Conservation (phyloP, 37 sponge, comb jelly and placozoan genomes). For the Bolinopsis microptera region DNA sequence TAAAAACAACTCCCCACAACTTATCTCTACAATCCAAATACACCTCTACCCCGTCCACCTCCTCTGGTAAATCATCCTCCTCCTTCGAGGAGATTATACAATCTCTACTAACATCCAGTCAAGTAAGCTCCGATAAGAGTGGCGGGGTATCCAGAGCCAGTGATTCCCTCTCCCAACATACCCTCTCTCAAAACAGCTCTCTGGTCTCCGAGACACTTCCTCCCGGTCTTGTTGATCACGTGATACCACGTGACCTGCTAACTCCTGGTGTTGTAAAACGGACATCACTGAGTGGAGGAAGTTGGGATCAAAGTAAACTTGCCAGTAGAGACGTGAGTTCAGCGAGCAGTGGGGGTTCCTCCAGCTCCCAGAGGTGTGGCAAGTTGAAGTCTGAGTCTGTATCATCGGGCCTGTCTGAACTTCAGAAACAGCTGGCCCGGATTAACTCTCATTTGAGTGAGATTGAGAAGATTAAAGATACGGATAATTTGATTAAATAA, state of each 20-base stretch:
- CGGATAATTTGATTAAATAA: background rate
- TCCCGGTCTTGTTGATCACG: background rate
- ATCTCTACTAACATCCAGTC: background rate
- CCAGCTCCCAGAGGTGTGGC: background rate
- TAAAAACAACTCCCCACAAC: background rate
- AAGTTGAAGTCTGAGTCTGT: background rate
- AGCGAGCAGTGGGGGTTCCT: background rate
- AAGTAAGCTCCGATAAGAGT: background rate
- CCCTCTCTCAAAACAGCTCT: background rate
- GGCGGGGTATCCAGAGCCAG: background rate
- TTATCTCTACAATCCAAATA: background rate
- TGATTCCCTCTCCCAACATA: conserved; percentile 63
- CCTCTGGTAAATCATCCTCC: background rate
- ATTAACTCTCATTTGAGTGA: conserved; percentile 57
- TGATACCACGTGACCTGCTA: too few relatives aligned
- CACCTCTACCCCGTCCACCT: background rate
- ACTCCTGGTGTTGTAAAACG: background rate
- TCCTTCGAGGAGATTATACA: conserved; percentile 57
- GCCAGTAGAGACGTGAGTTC: background rate
- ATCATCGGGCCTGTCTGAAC: conserved; percentile 20
- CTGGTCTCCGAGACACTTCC: background rate
- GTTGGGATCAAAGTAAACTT: background rate
- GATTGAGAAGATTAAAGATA: conserved; percentile 25
- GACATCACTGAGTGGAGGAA: background rate
- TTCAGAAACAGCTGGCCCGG: conserved; percentile 20